These are phyloP conservation scores for Schizaphis graminum DNA, from an alignment of 2,888 invertebrate species.

Conservation along the genomic window DNA sequence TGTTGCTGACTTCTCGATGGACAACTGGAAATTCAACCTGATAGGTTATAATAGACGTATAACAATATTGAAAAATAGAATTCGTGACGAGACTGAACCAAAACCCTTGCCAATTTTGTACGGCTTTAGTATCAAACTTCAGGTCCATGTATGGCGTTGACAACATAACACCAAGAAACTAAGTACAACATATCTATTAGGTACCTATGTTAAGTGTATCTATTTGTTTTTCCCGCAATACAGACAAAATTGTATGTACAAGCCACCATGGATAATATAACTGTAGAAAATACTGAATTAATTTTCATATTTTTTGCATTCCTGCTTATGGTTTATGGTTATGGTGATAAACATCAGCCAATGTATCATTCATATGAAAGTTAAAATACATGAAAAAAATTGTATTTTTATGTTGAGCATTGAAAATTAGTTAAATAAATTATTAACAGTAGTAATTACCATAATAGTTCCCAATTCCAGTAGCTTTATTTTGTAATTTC, in stretches of 20 bases:
- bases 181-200: background rate
- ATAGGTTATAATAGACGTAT: slow-evolving; percentile 45
- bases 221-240: background rate
- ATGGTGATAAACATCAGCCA: background rate
- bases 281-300: background rate
- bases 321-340: background rate
- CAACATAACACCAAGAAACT: slow-evolving; percentile 43
- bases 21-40: slow-evolving; percentile 44
- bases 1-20: slow-evolving; percentile 56
- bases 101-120: slow-evolving; percentile 56
- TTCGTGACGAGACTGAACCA: slow-evolving; percentile 43
- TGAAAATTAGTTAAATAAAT: background rate
- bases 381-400: background rate
- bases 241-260: background rate
- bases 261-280: background rate
- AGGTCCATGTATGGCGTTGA: slow-evolving; percentile 34
- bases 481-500: slow-evolving; percentile 48
- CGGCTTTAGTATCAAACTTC: slow-evolving; percentile 48
- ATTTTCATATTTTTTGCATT: background rate
- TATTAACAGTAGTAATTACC: slow-evolving; percentile 17
- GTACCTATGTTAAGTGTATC: background rate
- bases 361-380: background rate
- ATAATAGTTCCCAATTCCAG: slow-evolving; percentile 41
- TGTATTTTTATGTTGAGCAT: background rate
- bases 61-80: slow-evolving; percentile 58